Evolutionary conservation across 2,113 vertebrate species (phyloP).

Genomic region (Mystacornis crossleyi): DNA sequence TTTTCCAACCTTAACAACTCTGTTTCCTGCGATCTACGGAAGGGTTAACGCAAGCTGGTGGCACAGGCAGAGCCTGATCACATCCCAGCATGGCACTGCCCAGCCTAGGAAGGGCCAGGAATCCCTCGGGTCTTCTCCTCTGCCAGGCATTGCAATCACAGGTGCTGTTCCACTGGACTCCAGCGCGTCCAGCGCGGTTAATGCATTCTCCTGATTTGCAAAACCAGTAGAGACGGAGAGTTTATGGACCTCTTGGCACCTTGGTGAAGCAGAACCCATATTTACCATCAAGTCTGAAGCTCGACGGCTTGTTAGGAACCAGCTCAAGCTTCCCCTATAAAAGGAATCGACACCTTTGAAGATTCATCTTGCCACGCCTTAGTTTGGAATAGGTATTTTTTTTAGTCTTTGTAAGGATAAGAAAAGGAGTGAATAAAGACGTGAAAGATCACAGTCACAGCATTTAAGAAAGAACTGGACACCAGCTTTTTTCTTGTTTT

Average conservation of each 20-base stretch:
- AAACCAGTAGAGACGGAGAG: neutral
- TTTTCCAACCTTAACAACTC: neutral
- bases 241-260: neutral
- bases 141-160: neutral
- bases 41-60: neutral
- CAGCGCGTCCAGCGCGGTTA: neutral
- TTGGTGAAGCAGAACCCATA: neutral
- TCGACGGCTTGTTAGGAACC: neutral
- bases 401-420: neutral
- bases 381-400: neutral
- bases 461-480: neutral
- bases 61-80: neutral
- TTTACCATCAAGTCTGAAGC: neutral
- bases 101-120: neutral
- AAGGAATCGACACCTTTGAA: neutral
- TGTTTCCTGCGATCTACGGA: rapidly evolving
- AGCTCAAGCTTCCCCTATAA: neutral
- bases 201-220: neutral
- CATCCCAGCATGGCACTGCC: neutral
- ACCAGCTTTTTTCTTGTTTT: no score
- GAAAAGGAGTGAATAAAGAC: neutral
- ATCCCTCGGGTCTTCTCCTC: neutral
- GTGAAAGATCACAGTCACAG: neutral
- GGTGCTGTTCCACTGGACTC: neutral
- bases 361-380: neutral